These are phyloP conservation scores for Argyra leucocephala DNA, from an alignment of 2,888 invertebrate genomes.

Conservation along the genomic window DNA sequence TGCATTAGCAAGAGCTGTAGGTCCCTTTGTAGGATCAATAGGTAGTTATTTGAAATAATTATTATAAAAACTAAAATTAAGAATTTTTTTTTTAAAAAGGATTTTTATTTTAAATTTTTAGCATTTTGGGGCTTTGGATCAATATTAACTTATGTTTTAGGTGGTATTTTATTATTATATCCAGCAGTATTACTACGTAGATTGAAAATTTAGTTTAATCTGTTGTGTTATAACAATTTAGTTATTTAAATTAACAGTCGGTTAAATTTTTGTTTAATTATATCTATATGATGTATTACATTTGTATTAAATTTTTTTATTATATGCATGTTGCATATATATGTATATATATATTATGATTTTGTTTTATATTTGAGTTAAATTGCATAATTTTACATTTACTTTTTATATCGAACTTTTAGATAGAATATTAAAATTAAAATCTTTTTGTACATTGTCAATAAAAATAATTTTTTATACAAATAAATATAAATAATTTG, in stretches of 20 bases:
- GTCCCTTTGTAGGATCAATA: slow-evolving; percentile 79
- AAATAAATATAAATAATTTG: background rate
- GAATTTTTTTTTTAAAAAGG: too few species aligned
- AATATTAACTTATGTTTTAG: slow-evolving; percentile 67
- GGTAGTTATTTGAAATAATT: slow-evolving; percentile 47
- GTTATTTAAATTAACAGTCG: background rate
- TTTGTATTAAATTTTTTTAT: background rate
- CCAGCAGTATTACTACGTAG: slow-evolving; percentile 60
- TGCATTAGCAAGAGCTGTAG: slow-evolving; percentile 83
- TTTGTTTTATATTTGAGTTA: too few species aligned
- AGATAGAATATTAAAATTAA: background rate
- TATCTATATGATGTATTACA: background rate
- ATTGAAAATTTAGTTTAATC: slow-evolving; percentile 14
- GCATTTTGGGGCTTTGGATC: slow-evolving; percentile 90
- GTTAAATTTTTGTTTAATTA: background rate
- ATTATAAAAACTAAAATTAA: slow-evolving; percentile 15
- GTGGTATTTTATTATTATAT: slow-evolving; percentile 63
- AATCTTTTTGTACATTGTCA: background rate
- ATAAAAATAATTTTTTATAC: slow-evolving; percentile 1
- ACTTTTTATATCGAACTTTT: background rate
- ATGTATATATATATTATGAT: too few species aligned
- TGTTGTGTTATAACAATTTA: background rate
- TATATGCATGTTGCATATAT: too few species aligned
- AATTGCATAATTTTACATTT: too few species aligned
- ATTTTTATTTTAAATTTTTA: slow-evolving; percentile 38